Base-by-base conservation (phyloP, 2,797 vertebrate genomes). In the Sebastes steindachneri region DNA sequence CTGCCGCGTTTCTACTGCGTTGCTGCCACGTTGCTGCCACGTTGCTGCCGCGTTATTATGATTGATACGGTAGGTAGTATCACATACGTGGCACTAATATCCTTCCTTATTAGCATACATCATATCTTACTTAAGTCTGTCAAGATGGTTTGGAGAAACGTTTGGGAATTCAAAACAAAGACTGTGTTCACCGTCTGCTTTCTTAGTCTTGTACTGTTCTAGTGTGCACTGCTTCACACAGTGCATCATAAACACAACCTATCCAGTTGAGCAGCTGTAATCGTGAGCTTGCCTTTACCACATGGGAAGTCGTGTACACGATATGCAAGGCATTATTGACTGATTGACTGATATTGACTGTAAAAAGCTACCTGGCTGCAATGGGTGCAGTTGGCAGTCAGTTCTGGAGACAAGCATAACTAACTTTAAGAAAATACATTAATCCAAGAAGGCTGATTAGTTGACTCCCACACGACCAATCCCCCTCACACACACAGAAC, bases 241-340 rank as follows among this genome's bases (percentile, higher is more conserved):
- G 48, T 75, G 79, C 68, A 74, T 62, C 71, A 59, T 79, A 74
- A 86, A 65, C 53, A 65, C 57, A 15, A 31, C 10, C 25, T 54
- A 8, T 53, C 19, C 25, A 63, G 64, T 31, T 74, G 72, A 81
- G 35, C 72, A 53, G 26, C 73, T 82, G 51, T 37, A 37, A 41
- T 41, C 37, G 37, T 41, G 37, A 41, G 37, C 37, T 41, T 41
- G 37, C 14, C 12, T 15, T 41, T 41, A 41, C 12, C 5, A 41
- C 37, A 15, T 41, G 37, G 0, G 37, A 41, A 41, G 14, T 15
- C 2, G 37, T 15, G 37, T 41, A 41, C 12, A 41, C 37, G 14
- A 41, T 1, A 41, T 41, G 37, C 37, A 15, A 41, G 37, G 0
- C 37, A 0, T 41, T 41, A 41, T 0, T 41, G 37, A 41, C 14